Base-by-base conservation (phyloP, 2,888 invertebrate genomes). In the Embidobia sp. region DNA sequence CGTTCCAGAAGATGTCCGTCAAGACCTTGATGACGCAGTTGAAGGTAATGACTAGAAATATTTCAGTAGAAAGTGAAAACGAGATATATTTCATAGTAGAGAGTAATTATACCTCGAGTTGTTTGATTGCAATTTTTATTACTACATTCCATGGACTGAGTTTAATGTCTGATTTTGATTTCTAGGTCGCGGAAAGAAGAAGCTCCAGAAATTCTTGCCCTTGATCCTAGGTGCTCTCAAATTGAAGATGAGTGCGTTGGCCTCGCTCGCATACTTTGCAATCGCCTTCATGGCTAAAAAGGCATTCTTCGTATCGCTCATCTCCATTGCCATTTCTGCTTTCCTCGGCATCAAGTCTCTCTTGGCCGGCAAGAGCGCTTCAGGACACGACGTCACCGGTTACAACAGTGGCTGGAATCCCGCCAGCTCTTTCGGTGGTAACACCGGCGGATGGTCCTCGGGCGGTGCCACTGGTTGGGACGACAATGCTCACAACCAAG, bases 241-340 rank as follows among this genome's bases (percentile, higher is more conserved):
- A 87, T 89, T 92, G 82, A 93, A 93, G 85, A 85, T 93, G 76
- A 92, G 91, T 40, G 89, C 91, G 1, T 87, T 93, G 64, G 90
- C 90, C 31, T 90, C 91, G 40, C 88, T 93, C 49, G 90, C 91
- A 18, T 91, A 92, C 88, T 90, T 93, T 85, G 92, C 90, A 48
- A 90, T 93, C 78, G 91, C 91, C 42, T 87, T 93, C 76, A 86
- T 93, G 82, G 93, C 93, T 81, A 93, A 93, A 90, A 93, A 93
- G 85, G 93, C 93, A 53, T 89, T 93, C 80, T 84, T 93, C 78
- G 91, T 91, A 1, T 92, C 92, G 4, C 85, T 93, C 63, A 89
- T 93, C 77, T 93, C 93, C 1, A 90, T 93, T 80, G 91, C 92
- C 81, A 89, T 93, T 81, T 92, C 93, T 15, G 90, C 91, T 53